phyloP scores from a whole-genome alignment of 2,113 vertebrate species.

The Guaruba guarouba region DNA sequence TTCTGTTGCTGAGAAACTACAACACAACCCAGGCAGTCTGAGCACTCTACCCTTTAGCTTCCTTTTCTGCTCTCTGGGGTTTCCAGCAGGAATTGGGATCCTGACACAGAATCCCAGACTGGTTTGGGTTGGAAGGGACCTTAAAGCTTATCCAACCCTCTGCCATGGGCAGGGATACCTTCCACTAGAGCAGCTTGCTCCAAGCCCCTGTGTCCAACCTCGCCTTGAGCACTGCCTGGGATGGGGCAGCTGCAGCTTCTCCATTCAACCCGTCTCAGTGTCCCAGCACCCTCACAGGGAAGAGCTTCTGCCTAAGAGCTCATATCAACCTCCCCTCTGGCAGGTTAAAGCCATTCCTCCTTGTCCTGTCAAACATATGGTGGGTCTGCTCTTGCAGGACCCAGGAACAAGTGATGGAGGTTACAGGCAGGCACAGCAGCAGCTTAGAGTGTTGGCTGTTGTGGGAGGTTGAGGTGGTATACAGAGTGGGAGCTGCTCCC shows the following conservation, averaged over 20 bases:
- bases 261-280: background rate
- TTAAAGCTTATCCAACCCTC: background rate
- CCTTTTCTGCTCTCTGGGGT: background rate
- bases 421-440: background rate
- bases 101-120: background rate
- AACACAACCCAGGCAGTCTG: rapidly evolving
- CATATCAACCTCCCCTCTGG: background rate
- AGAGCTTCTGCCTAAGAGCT: background rate
- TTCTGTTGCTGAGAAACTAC: background rate
- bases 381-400: background rate
- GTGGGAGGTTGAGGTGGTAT: rapidly evolving
- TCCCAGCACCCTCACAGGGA: background rate
- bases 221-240: background rate
- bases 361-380: rapidly evolving
- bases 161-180: background rate
- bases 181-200: background rate
- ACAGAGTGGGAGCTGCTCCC: background rate
- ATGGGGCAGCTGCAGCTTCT: background rate
- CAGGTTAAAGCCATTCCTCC: background rate
- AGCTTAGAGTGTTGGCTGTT: rapidly evolving
- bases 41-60: background rate
- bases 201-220: background rate
- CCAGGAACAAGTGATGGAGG: background rate
- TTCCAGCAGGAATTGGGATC: background rate
- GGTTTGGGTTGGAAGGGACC: background rate